A percentile compares a stretch with the other conserved stretches of the same genome.
Evolutionary conservation across 2,113 vertebrate species (phyloP).

Genomic region (Nyctereutes procyonoides): DNA sequence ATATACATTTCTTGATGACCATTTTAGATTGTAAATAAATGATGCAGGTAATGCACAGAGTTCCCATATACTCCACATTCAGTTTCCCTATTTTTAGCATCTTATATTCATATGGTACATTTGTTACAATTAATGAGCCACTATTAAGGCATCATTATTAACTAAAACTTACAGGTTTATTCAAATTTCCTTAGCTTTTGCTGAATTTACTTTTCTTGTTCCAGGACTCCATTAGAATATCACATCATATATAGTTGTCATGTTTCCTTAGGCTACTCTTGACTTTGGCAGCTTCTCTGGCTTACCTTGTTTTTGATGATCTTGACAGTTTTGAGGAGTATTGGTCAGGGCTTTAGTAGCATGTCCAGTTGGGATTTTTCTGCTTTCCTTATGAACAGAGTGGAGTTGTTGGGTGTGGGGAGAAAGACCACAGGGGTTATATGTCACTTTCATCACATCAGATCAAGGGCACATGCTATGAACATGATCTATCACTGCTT

Average conservation of each 20-base stretch:
- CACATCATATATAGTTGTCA: background rate
- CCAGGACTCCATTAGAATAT: background rate
- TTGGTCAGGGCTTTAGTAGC: background rate
- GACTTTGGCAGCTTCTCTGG: background rate
- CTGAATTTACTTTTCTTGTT: background rate
- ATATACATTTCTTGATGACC: background rate
- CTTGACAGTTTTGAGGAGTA: background rate
- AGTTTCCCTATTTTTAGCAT: background rate
- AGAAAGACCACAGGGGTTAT: background rate
- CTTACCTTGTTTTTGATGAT: background rate
- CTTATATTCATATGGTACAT: background rate
- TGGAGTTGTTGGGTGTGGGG: background rate
- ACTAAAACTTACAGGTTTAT: background rate
- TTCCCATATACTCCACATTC: background rate
- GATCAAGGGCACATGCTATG: background rate
- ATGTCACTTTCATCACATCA: background rate
- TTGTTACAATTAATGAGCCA: slow-evolving; percentile 49
- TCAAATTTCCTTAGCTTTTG: slow-evolving; percentile 8
- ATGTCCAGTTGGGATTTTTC: background rate
- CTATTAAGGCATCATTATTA: background rate
- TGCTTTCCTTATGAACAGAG: background rate
- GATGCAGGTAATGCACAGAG: background rate
- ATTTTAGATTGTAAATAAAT: background rate
- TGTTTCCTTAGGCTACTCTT: background rate
- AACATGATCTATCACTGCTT: fast-evolving